phyloP scores from a whole-genome alignment of 2,113 vertebrate genomes.

The Neogale vison region DNA sequence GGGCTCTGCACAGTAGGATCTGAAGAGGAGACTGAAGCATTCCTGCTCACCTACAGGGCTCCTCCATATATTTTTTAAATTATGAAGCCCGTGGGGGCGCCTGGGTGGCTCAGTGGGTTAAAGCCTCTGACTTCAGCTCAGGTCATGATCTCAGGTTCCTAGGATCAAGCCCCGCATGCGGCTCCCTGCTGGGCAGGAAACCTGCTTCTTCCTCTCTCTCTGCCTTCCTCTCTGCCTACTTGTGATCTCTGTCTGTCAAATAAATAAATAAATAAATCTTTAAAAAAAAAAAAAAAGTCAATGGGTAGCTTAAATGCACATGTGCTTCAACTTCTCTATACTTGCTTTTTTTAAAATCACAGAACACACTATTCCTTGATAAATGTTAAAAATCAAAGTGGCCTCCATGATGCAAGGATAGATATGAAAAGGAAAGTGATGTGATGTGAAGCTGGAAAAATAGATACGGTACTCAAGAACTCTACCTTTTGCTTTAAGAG shows the following conservation, averaged over 20 bases:
- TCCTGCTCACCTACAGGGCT: neutral
- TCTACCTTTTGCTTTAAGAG: neutral
- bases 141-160: too few relatives aligned
- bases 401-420: neutral
- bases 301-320: neutral
- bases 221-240: too few relatives aligned
- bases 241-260: too few relatives aligned
- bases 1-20: neutral
- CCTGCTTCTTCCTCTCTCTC: too few relatives aligned
- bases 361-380: neutral
- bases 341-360: neutral
- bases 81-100: neutral
- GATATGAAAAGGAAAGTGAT: neutral
- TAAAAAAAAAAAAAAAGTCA: neutral
- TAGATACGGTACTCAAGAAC: neutral
- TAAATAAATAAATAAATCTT: too few relatives aligned
- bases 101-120: too few relatives aligned
- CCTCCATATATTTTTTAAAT: neutral
- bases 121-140: too few relatives aligned
- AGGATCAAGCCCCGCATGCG: too few relatives aligned
- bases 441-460: neutral
- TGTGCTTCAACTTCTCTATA: neutral
- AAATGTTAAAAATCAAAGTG: conserved; percentile 3
- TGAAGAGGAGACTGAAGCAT: neutral
- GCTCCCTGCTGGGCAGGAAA: too few relatives aligned